Base-by-base conservation (phyloP, 2,797 vertebrate genomes). In the Holocentrus rufus region DNA sequence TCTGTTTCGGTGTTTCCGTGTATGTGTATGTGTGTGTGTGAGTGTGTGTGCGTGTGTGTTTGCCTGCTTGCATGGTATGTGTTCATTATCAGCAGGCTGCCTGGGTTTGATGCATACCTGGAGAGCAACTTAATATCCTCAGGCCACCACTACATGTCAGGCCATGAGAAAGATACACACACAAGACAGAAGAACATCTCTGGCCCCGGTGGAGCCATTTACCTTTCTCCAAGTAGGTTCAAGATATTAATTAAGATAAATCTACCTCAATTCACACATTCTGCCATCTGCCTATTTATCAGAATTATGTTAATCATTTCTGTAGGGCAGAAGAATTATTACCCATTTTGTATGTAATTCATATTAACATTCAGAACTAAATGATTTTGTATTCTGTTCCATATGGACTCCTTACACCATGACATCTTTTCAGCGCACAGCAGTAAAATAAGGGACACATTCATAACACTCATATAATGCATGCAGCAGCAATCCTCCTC, bases 231-330 rank as follows among this genome's bases (percentile, higher is more conserved):
- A 94, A 97, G 94, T 94, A 92, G 91, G 95, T 97, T 97, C 95
- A 94, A 98, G 98, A 99, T 99, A 98, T 99, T 99, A 98, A 99
- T 99, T 99, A 99, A 99, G 98, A 99, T 99, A 98, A 98, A 98
- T 97, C 95, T 94, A 95, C 95, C 96, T 97, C 96, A 95, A 98
- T 97, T 98, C 96, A 95, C 94, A 96, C 94, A 96, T 96, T 95
- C 96, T 95, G 95, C 96, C 97, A 98, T 98, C 96, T 95, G 94
- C 94, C 97, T 97, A 99, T 99, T 99, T 98, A 99, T 99, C 97
- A 97, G 97, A 98, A 98, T 99, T 99, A 99, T 97, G 97, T 95
- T 98, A 99, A 99, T 99, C 96, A 98, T 98, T 99, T 98, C 97
- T 98, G 96, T 95, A 97, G 97, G 97, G 96, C 96, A 97, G 93